These are phyloP conservation scores for Dryobota labecula DNA, from an alignment of 2,888 invertebrate genomes.

Conservation along the genomic window DNA sequence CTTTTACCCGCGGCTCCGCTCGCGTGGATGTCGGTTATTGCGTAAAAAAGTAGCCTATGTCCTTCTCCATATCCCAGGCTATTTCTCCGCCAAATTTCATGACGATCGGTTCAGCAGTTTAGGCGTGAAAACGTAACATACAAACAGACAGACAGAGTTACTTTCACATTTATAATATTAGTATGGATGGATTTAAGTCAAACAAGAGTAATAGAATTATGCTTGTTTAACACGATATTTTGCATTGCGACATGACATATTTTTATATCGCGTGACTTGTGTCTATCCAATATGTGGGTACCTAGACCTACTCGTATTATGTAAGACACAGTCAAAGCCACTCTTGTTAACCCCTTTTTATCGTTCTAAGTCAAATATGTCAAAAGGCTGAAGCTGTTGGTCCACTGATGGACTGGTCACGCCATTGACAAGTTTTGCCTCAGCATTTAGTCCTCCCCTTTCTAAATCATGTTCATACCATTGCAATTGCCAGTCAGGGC, in stretches of 20 bases:
- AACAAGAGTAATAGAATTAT: slow-evolving; percentile 17
- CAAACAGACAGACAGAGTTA: too few species aligned
- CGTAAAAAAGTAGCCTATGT: too few species aligned
- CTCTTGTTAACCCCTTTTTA: slow-evolving; percentile 16
- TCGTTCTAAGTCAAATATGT: slow-evolving; percentile 12
- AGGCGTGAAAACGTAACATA: too few species aligned
- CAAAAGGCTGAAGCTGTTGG: background rate
- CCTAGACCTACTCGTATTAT: slow-evolving; percentile 8
- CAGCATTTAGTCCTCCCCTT: background rate
- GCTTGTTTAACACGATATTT: slow-evolving; percentile 29
- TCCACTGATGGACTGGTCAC: background rate
- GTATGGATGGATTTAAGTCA: too few species aligned
- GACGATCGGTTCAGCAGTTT: too few species aligned
- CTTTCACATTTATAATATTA: too few species aligned
- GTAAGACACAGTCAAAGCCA: slow-evolving; percentile 8
- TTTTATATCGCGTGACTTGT: slow-evolving; percentile 37
- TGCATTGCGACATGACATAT: slow-evolving; percentile 47
- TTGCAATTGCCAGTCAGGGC: background rate
- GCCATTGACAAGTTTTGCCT: slow-evolving; percentile 2
- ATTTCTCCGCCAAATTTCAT: too few species aligned
- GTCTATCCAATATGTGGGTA: slow-evolving; percentile 22
- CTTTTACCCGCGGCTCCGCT: too few species aligned
- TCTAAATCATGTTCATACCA: background rate
- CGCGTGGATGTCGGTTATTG: too few species aligned
- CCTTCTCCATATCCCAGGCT: too few species aligned